Conservation (phyloP, 37 sponge, comb jelly and placozoan species). For the Oscarella lobularis region DNA sequence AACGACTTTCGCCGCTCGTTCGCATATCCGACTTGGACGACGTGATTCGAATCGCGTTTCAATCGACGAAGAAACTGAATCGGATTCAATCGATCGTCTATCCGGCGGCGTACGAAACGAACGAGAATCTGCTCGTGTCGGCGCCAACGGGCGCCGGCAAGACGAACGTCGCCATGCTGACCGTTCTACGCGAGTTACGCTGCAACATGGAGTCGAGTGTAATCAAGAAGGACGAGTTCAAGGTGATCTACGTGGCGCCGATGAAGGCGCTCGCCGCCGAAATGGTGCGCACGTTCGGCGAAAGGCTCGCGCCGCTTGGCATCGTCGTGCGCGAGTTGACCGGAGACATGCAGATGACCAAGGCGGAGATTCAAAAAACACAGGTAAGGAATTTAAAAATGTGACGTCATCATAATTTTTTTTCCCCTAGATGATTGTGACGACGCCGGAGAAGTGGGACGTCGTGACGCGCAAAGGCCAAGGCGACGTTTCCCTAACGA, state of each 20-base stretch:
- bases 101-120: slow-evolving; percentile 76
- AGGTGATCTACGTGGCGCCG: slow-evolving; percentile 96
- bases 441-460: slow-evolving; percentile 99
- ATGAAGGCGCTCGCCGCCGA: slow-evolving; percentile 99
- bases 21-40: slow-evolving; percentile 51
- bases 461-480: slow-evolving; percentile 96
- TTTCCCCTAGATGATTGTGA: slow-evolving; percentile 79
- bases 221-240: slow-evolving; percentile 79
- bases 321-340: slow-evolving; percentile 87
- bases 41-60: slow-evolving; percentile 44
- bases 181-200: slow-evolving; percentile 63
- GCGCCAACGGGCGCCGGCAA: slow-evolving; percentile 99
- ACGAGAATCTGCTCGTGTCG: slow-evolving; percentile 87
- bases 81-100: slow-evolving; percentile 82
- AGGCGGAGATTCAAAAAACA: slow-evolving; percentile 75
- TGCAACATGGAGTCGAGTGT: slow-evolving; percentile 55
- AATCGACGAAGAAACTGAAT: slow-evolving; percentile 65
- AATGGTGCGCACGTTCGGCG: slow-evolving; percentile 82
- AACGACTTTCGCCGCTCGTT: slow-evolving; percentile 32
- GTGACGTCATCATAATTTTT: neutral
- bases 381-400: slow-evolving; percentile 47
- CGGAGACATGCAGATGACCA: slow-evolving; percentile 98
- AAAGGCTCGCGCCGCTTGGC: slow-evolving; percentile 62
- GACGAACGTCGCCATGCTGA: slow-evolving; percentile 95
- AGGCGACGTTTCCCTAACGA: slow-evolving; percentile 83